phyloP scores from a whole-genome alignment of 2,888 invertebrate genomes.

The Leptothorax acervorum region DNA sequence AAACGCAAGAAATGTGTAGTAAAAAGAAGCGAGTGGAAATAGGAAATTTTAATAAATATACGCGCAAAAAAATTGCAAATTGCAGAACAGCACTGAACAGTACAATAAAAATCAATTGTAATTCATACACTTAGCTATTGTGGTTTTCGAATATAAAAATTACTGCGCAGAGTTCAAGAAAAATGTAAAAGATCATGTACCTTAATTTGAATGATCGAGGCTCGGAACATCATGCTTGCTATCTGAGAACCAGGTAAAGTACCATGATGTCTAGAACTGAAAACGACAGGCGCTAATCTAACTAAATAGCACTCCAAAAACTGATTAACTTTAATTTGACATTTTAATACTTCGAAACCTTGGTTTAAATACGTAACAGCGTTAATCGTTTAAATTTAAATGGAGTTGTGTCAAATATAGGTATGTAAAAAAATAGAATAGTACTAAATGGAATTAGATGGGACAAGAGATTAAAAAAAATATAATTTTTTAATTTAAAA shows the following conservation, averaged over 20 bases:
- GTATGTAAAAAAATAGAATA: background rate
- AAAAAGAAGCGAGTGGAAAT: background rate
- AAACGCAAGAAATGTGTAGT: background rate
- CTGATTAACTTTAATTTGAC: background rate
- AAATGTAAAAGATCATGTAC: slow-evolving; percentile 56
- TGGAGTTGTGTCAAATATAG: background rate
- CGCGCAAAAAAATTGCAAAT: background rate
- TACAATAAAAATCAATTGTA: background rate
- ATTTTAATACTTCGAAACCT: background rate
- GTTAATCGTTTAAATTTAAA: background rate
- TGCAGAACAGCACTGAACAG: background rate
- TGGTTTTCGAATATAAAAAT: background rate
- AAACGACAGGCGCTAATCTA: slow-evolving; percentile 76
- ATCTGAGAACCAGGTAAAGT: slow-evolving; percentile 83
- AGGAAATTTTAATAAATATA: slow-evolving; percentile 3
- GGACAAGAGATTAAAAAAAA: background rate
- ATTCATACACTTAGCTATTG: background rate
- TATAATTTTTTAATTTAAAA: background rate
- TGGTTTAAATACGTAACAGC: background rate
- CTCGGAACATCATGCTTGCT: slow-evolving; percentile 73
- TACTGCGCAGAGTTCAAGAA: slow-evolving; percentile 13
- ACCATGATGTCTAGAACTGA: slow-evolving; percentile 83
- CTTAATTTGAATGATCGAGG: slow-evolving; percentile 66
- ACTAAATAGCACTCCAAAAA: slow-evolving; percentile 28
- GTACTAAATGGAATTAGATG: background rate